Conservation (phyloP, 2,797 vertebrate genomes). For the Numenius phaeopus region DNA sequence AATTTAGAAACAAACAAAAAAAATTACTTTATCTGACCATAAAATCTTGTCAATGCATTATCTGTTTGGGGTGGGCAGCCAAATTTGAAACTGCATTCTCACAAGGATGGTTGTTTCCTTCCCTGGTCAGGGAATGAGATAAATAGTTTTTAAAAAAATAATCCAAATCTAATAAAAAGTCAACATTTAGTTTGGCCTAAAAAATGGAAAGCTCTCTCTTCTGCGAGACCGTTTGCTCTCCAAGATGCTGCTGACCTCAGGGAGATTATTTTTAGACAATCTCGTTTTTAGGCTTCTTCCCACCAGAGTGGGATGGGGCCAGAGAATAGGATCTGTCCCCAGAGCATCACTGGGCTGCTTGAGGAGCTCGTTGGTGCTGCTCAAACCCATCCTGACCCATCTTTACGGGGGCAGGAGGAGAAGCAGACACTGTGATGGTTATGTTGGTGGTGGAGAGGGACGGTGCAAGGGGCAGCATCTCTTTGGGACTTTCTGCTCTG, state of each 20-base stretch:
- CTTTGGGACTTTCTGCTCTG: not conserved
- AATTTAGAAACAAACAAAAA: conserved; percentile 1
- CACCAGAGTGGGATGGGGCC: not conserved
- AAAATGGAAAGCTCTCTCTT: not conserved
- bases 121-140: not conserved
- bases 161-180: not conserved
- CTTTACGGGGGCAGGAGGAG: not conserved
- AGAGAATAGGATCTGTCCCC: not conserved
- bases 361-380: not conserved
- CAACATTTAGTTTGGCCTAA: conserved; percentile 52
- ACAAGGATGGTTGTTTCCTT: conserved; percentile 18
- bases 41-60: not conserved
- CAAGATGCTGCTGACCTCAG: not conserved
- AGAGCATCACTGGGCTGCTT: not conserved
- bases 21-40: not conserved
- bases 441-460: rapidly evolving
- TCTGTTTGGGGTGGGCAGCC: not conserved
- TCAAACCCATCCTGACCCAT: not conserved
- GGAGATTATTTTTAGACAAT: not conserved
- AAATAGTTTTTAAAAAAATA: not conserved
- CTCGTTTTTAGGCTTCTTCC: not conserved
- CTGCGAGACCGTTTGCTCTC: not conserved
- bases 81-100: conserved; percentile 10
- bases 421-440: not conserved
- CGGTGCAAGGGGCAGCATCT: rapidly evolving